Evolutionary conservation across 2,888 invertebrate genomes (phyloP).

Genomic region (Hyles lineata): DNA sequence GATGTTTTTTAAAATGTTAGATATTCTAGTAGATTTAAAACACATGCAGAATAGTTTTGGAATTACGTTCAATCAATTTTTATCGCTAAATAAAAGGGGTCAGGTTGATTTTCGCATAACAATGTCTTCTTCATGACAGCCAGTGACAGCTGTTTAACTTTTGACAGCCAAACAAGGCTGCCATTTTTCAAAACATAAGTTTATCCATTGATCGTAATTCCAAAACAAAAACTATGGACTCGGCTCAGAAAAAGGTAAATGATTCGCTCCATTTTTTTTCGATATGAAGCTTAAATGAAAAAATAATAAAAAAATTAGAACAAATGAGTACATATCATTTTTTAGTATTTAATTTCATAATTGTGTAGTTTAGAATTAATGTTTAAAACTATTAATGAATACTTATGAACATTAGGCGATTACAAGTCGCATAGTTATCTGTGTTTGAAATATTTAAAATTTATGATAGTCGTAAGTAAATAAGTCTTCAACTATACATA

Average conservation of each 20-base stretch:
- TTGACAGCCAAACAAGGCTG: neutral
- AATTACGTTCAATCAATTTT: slow-evolving; percentile 34
- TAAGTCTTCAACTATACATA: slow-evolving; percentile 79
- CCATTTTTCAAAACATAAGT: neutral
- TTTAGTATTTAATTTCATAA: slow-evolving; percentile 50
- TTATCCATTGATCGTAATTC: slow-evolving; percentile 26
- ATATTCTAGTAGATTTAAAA: neutral
- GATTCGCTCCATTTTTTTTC: slow-evolving; percentile 68
- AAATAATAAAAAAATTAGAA: slow-evolving; percentile 50
- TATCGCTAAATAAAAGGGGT: slow-evolving; percentile 33
- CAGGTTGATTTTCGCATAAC: slow-evolving; percentile 22
- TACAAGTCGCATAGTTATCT: slow-evolving; percentile 18
- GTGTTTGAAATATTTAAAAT: slow-evolving; percentile 35
- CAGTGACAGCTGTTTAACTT: slow-evolving; percentile 1
- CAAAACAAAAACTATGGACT: slow-evolving; percentile 48
- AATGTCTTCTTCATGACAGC: neutral
- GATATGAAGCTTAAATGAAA: slow-evolving; percentile 55
- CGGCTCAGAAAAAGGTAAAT: slow-evolving; percentile 73
- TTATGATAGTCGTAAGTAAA: slow-evolving; percentile 40
- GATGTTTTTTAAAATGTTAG: slow-evolving; percentile 26
- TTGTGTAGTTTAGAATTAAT: slow-evolving; percentile 54
- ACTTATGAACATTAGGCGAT: slow-evolving; percentile 56
- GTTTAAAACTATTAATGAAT: slow-evolving; percentile 56
- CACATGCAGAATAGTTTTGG: slow-evolving; percentile 33
- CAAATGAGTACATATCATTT: slow-evolving; percentile 55